phyloP scores from a whole-genome alignment of 2,113 vertebrate genomes.

The Anguilla japonica region DNA sequence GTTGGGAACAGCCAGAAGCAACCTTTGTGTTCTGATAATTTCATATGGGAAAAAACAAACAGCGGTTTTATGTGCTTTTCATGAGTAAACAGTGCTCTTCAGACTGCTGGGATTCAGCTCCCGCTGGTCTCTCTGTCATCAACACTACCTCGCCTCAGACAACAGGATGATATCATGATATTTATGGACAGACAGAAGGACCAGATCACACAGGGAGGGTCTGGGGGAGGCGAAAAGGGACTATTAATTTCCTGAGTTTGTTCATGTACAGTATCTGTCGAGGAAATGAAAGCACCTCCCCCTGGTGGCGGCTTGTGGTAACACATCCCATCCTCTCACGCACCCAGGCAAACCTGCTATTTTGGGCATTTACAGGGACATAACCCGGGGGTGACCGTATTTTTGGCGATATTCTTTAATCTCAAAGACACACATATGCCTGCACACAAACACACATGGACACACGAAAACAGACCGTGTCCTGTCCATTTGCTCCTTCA shows the following conservation, averaged over 20 bases:
- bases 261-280: background rate
- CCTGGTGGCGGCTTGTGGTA: conserved; percentile 62
- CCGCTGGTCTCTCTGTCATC: background rate
- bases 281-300: conserved; percentile 66
- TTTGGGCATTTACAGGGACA: too few species aligned
- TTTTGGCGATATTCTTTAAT: too few species aligned
- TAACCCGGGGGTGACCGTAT: too few species aligned
- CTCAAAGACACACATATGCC: background rate
- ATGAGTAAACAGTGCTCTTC: too few species aligned
- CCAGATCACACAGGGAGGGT: background rate
- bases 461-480: background rate
- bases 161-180: background rate
- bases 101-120: too few species aligned
- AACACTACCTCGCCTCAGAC: background rate
- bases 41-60: too few species aligned
- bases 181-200: background rate
- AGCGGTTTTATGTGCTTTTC: too few species aligned
- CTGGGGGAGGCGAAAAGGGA: background rate
- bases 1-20: background rate
- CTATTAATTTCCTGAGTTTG: background rate
- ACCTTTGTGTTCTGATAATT: background rate
- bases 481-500: too few species aligned
- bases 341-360: too few species aligned
- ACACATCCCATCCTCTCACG: background rate
- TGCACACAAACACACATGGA: background rate